phyloP scores from a whole-genome alignment of 1,140 invertebrate species.

The Gonatopus flavifemur region DNA sequence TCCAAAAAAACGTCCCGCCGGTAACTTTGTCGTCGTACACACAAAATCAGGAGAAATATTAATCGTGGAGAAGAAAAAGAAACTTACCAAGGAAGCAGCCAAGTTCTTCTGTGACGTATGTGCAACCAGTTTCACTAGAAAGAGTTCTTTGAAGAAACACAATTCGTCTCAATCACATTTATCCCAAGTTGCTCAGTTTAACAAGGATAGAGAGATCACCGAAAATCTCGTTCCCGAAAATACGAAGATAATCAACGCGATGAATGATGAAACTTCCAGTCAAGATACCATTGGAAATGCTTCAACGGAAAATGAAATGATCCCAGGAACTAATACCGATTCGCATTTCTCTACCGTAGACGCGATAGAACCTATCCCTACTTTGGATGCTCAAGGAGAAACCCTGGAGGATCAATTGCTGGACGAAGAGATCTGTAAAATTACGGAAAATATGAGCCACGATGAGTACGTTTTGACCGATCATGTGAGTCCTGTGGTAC shows the following conservation, averaged over 20 bases:
- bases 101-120: constrained; percentile 54
- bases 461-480: constrained; percentile 55
- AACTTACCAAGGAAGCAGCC: constrained; percentile 51
- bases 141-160: constrained; percentile 54
- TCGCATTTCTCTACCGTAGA: not conserved
- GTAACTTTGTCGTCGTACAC: constrained; percentile 49
- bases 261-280: constrained; percentile 3
- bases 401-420: constrained; percentile 49
- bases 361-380: constrained; percentile 2
- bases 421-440: constrained; percentile 56
- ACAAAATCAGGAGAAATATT: constrained; percentile 51
- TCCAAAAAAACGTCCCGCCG: constrained; percentile 40
- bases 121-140: constrained; percentile 50
- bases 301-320: not conserved
- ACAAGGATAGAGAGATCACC: constrained; percentile 15
- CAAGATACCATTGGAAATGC: too few relatives aligned
- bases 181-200: constrained; percentile 33
- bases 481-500: constrained; percentile 42
- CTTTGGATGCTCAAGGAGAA: constrained; percentile 12
- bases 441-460: constrained; percentile 56
- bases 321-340: not conserved
- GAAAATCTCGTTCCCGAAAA: not conserved
- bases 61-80: constrained; percentile 53
- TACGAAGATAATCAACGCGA: constrained; percentile 2
- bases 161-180: constrained; percentile 51